Conservation (phyloP, 2,888 invertebrate genomes). For the Drosophila borealis region DNA sequence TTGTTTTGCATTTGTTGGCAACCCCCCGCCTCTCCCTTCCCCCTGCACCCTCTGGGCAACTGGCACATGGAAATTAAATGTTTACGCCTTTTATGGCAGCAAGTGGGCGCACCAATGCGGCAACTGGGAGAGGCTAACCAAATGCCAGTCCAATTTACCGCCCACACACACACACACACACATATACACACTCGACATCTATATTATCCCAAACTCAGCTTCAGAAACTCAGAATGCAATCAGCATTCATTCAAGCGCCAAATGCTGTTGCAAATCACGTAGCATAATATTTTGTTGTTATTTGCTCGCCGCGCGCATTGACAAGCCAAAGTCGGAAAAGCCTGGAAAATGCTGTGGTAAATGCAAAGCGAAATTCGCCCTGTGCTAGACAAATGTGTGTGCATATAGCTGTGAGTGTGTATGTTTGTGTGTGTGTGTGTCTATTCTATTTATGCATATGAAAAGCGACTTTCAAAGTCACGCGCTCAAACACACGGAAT, state of each 20-base stretch:
- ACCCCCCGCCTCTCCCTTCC: background rate
- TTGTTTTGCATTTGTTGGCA: conserved; percentile 63
- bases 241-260: conserved; percentile 64
- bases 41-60: conserved; percentile 1
- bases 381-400: conserved; percentile 5
- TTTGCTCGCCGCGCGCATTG: conserved; percentile 48
- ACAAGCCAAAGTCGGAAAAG: conserved; percentile 60
- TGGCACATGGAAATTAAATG: conserved; percentile 77
- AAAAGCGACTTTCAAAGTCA: conserved; percentile 73
- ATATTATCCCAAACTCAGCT: conserved; percentile 24
- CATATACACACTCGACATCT: conserved; percentile 1
- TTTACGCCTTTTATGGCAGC: conserved; percentile 78
- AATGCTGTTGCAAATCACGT: conserved; percentile 74
- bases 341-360: conserved; percentile 33
- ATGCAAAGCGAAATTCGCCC: conserved; percentile 44
- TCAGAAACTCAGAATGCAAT: conserved; percentile 49
- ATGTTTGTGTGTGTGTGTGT: background rate
- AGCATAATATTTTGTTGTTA: conserved; percentile 76
- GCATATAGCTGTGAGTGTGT: background rate
- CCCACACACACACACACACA: conserved; percentile 10
- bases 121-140: conserved; percentile 31
- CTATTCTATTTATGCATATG: conserved; percentile 37
- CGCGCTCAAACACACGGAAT: conserved; percentile 54
- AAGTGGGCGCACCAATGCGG: conserved; percentile 62
- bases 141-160: conserved; percentile 63